Evolutionary conservation across 2,888 invertebrate genomes (phyloP), one percentile per base, ranked within the genome.

Genomic region (Hololepta plana): DNA sequence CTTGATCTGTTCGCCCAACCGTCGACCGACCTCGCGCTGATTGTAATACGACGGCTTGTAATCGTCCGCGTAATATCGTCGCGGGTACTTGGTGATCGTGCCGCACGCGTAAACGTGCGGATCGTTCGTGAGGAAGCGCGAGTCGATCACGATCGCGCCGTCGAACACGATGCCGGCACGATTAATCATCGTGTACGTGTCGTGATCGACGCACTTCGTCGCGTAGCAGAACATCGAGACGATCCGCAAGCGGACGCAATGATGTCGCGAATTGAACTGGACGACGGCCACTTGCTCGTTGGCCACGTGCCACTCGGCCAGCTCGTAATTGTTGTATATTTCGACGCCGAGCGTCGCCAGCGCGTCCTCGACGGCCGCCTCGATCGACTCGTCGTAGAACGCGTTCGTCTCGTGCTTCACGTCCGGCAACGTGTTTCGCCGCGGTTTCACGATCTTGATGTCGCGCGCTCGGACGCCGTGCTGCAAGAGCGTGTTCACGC

Each of bases 61-160:
- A 2, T 43, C 34, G 2, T 49, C 47, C 0, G 64, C 63, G 38
- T 59, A 54, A 34, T 64, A 54, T 4, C 56, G 53, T 5, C 63
- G 52, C 3, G 65, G 61, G 41, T 70, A 71, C 25, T 60, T 57
- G 7, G 63, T 61, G 28, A 63, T 51, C 0, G 65, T 50, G 1
- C 72, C 72, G 3, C 67, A 71, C 2, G 63, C 69, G 39, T 51
- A 66, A 24, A 73, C 61, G 29, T 45, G 42, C 1, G 58, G 57
- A 39, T 71, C 71, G 42, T 64, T 68, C 0, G 72, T 72, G 20
- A 59, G 54, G 34, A 62, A 69, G 23, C 53, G 44, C 1, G 57
- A 50, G 23, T 64, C 59, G 22, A 72, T 65, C 2, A 71, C 60
- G 16, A 72, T 36, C 1, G 60, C 60, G 1, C 65, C 67, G 31